Evolutionary conservation across 2,888 invertebrate species (phyloP), one percentile per base, ranked within the genome.

Genomic region (Hirtodrosophila histrioides): DNA sequence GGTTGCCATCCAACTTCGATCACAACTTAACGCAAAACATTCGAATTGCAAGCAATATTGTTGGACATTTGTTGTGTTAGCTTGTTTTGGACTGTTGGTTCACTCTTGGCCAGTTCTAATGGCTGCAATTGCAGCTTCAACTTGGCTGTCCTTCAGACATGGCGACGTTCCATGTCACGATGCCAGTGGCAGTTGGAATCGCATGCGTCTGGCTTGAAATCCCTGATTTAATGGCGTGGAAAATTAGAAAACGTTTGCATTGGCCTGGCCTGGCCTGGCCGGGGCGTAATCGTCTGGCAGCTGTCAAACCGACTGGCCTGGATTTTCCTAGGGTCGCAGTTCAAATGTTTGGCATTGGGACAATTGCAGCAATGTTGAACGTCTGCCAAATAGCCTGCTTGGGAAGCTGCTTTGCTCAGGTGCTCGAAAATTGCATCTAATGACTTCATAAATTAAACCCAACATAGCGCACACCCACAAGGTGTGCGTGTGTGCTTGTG

Each of bases 231-330:
- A 89, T 89, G 89, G 88, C 66, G 86, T 87, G 89, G 88, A 89
- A 89, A 89, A 89, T 89, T 89, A 87, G 89, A 88, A 88, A 80
- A 85, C 86, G 86, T 88, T 88, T 85, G 85, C 72, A 55, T 61
- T 63, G 48, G 56, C 17, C 62, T 55, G 51, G 39, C 10, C 60
- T 39, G 64, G 24, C 50, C 58, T 9, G 24, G 33, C 51, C 36
- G 8, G 41, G 56, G 29, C 45, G 51, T 27, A 56, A 72, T 53
- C 54, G 71, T 74, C 78, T 73, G 78, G 63, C 73, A 73, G 76
- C 72, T 76, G 78, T 65, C 75, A 81, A 80, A 40, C 49, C 57
- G 50, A 80, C 78, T 81, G 78, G 66, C 75, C 78, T 81, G 81
- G 60, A 78, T 81, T 78, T 66, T 36, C 62, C 31, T 39, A n/a